Base-by-base conservation (phyloP, 2,888 invertebrate species). In the Antitype chi region DNA sequence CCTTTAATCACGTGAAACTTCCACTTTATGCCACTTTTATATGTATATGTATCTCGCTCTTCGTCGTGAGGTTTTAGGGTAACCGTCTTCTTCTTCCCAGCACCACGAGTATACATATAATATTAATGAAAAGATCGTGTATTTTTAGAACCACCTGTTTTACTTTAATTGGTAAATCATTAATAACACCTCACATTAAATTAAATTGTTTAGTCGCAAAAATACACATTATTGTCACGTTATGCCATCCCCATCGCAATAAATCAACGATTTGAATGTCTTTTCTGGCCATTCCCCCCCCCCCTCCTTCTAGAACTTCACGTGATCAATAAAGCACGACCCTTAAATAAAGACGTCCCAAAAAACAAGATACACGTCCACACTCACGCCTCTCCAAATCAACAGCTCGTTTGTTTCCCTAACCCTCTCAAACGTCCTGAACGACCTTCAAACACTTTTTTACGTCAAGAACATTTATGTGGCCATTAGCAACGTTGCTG, bases 401-500 rank as follows among this genome's bases (percentile, higher is more conserved):
- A 70, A 78, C 80, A 70, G 38, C 25, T 67, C 80, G 47, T 78
- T 43, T 78, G 25, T 81, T 79, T 84, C 15, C 38, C 53, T 52
- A 71, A 53, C 83, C 73, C 69, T 70, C 53, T 60, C 55, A 28
- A 64, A 55, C 60, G 25, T 62, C 49, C 25, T 72, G 52, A 62
- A 43, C 47, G 55, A 66, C 64, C 68, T 76, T 77, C 73, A 71
- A 63, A 68, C 64, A 75, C 57, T 81, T 85, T 68, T 78, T 70
- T 28, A 57, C 67, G 82, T 82, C 62, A 73, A 72, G 74, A 71
- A 66, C 85, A 82, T 84, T 84, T 69, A 74, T 74, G 83, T 73
- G 62, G 69, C 82, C 82, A 84, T 84, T 84, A 84, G 70, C 67
- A 59, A 64, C 25, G 55, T 55, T 60, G 74, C 67, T 84, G 86